Evolutionary conservation across 2,113 vertebrate genomes (phyloP).

Genomic region (Sapajus apella): DNA sequence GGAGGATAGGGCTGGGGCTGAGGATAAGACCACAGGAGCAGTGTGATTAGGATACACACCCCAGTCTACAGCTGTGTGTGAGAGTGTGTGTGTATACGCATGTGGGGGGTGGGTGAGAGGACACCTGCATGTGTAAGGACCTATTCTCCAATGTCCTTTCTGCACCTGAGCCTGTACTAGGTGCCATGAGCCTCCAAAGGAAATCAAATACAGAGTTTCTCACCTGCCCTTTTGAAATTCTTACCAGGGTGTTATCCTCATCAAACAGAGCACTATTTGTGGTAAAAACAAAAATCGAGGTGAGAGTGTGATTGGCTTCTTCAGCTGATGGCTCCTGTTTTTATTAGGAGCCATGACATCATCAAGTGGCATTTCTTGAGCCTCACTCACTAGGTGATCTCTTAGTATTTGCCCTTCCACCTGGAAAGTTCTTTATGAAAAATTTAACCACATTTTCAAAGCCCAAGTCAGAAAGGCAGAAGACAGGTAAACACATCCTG

Average conservation of each 20-base stretch:
- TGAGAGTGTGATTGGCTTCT: background rate
- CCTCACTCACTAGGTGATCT: background rate
- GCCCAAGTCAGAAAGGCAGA: background rate
- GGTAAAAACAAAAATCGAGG: background rate
- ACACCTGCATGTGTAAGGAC: background rate
- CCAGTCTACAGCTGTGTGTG: background rate
- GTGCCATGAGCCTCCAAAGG: background rate
- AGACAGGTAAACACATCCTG: background rate
- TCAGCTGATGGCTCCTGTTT: background rate
- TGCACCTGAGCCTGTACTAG: background rate
- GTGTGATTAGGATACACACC: background rate
- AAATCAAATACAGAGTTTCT: background rate
- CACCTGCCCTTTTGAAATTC: background rate
- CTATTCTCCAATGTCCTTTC: background rate
- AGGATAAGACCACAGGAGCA: background rate
- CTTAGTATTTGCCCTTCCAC: background rate
- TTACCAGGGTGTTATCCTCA: background rate
- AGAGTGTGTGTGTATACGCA: accelerated
- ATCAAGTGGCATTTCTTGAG: background rate
- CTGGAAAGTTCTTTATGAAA: background rate
- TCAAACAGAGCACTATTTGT: background rate
- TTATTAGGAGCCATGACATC: background rate
- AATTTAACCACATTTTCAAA: background rate
- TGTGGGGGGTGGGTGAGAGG: no score
- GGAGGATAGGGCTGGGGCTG: background rate